Percentiles rank a stretch among this genome's conserved stretches.
These are phyloP conservation scores for Xanthorhoe spadicearia DNA, from an alignment of 2,888 invertebrate species.

Conservation along the genomic window DNA sequence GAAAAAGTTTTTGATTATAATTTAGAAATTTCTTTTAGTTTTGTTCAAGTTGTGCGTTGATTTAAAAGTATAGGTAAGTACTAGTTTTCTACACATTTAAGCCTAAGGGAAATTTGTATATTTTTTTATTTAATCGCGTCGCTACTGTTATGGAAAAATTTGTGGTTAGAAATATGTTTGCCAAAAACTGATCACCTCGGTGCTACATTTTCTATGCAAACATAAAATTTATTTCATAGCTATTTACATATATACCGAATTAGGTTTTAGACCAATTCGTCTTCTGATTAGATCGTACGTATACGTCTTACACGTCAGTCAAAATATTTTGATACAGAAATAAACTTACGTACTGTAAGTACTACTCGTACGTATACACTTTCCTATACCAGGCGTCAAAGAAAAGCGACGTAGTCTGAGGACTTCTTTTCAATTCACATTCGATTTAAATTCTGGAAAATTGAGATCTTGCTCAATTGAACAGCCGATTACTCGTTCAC, in stretches of 20 bases:
- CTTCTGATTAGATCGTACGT: neutral
- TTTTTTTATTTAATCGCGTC: neutral
- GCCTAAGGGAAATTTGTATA: neutral
- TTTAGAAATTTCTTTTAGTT: neutral
- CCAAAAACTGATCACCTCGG: too few species aligned
- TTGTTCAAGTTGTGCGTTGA: neutral
- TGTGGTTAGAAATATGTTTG: too few species aligned
- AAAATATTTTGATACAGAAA: too few species aligned
- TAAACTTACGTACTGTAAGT: too few species aligned
- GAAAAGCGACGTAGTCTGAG: constrained; percentile 40
- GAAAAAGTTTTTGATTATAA: neutral
- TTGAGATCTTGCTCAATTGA: constrained; percentile 83
- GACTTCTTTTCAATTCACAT: constrained; percentile 75
- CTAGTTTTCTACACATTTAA: too few species aligned
- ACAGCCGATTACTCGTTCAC: constrained; percentile 82
- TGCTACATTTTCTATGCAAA: neutral
- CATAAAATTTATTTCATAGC: too few species aligned
- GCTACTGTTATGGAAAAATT: too few species aligned
- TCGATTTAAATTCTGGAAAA: constrained; percentile 81
- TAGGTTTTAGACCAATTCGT: neutral
- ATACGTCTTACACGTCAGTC: too few species aligned
- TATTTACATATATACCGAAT: too few species aligned
- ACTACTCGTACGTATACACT: neutral
- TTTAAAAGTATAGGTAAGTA: neutral
- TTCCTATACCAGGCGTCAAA: constrained; percentile 1